phyloP scores from a whole-genome alignment of 2,797 vertebrate genomes.

The Ceryle rudis region DNA sequence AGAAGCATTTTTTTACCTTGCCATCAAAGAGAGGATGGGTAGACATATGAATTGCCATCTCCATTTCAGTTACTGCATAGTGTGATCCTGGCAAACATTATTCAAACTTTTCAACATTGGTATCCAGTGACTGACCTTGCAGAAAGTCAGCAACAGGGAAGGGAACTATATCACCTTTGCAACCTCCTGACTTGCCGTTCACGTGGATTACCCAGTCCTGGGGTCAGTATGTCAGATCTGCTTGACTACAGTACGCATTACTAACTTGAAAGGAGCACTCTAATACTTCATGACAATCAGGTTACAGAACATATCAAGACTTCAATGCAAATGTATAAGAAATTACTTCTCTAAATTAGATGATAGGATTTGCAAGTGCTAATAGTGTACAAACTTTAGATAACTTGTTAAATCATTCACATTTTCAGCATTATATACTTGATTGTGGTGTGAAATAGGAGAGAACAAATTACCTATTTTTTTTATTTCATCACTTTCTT shows the following conservation, averaged over 20 bases:
- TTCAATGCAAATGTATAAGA: not conserved
- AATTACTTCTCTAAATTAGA: not conserved
- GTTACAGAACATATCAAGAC: not conserved
- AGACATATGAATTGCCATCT: not conserved
- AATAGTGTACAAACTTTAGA: not conserved
- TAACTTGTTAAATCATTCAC: not conserved
- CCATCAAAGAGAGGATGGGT: not conserved
- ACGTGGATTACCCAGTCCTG: not conserved
- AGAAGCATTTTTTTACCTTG: not conserved
- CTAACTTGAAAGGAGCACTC: not conserved
- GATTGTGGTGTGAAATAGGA: not conserved
- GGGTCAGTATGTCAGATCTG: not conserved
- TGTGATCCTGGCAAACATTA: not conserved
- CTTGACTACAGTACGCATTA: not conserved
- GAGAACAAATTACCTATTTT: slow-evolving; percentile 24
- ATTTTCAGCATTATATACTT: not conserved
- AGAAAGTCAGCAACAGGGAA: not conserved
- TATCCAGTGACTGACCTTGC: not conserved
- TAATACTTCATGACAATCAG: not conserved
- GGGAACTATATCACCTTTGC: not conserved
- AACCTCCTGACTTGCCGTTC: not conserved
- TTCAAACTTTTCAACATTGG: not conserved
- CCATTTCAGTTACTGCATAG: not conserved
- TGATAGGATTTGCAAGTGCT: not conserved
- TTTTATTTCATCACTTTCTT: slow-evolving; percentile 41